Evolutionary conservation across 2,797 vertebrate species (phyloP).

Genomic region (Pangasius djambal): DNA sequence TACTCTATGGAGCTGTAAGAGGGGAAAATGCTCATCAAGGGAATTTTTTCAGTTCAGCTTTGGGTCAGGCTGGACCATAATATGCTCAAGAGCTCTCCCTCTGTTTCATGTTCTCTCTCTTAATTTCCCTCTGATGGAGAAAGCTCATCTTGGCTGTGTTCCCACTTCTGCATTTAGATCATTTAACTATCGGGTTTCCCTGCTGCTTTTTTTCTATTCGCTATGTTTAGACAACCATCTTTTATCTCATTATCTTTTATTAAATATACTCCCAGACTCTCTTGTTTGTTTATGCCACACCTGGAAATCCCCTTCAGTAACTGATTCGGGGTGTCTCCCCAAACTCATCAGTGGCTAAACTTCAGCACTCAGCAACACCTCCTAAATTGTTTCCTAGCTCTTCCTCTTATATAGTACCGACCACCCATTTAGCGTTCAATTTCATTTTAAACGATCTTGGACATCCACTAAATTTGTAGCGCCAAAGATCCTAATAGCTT

Average conservation of each 20-base stretch:
- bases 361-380: neutral
- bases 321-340: slow-evolving; percentile 37
- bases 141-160: slow-evolving; percentile 35
- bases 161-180: slow-evolving; percentile 35
- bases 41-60: slow-evolving; percentile 46
- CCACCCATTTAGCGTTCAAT: neutral
- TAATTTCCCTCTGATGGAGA: slow-evolving; percentile 31
- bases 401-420: neutral
- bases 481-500: neutral
- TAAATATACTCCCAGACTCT: slow-evolving; percentile 28
- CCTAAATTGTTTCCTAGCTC: neutral
- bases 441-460: neutral
- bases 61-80: slow-evolving; percentile 47
- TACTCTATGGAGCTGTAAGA: slow-evolving; percentile 29
- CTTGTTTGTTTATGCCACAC: slow-evolving; percentile 44
- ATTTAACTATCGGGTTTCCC: slow-evolving; percentile 18
- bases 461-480: neutral
- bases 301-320: slow-evolving; percentile 48
- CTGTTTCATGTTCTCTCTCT: slow-evolving; percentile 27
- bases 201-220: slow-evolving; percentile 36
- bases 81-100: slow-evolving; percentile 24
- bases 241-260: slow-evolving; percentile 33
- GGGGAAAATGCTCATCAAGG: slow-evolving; percentile 37
- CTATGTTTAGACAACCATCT: slow-evolving; percentile 35
- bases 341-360: slow-evolving; percentile 5